A percentile compares a stretch with the other conserved stretches of the same genome.
Evolutionary conservation across 2,113 vertebrate species (phyloP).

Genomic region (Azemiops feae): DNA sequence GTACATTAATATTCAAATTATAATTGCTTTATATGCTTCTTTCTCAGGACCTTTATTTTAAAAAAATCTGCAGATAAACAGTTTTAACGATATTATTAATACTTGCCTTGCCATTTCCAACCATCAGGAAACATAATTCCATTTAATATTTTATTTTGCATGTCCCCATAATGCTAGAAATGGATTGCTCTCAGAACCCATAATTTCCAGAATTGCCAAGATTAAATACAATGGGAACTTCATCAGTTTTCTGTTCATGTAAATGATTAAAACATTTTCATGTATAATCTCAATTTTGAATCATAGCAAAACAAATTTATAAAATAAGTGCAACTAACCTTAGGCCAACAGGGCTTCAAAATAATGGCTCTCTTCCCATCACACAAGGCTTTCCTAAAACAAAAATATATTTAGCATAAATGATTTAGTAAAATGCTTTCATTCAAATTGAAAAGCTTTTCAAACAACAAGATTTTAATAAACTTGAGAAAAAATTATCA

Average conservation of each 20-base stretch:
- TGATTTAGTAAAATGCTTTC: background rate
- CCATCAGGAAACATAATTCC: background rate
- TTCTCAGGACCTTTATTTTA: background rate
- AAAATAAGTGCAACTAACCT: slow-evolving; percentile 73
- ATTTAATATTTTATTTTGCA: background rate
- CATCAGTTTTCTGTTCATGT: background rate
- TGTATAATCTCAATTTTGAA: background rate
- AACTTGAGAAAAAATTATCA: background rate
- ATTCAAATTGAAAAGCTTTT: background rate
- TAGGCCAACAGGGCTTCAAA: slow-evolving; percentile 85
- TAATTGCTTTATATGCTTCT: background rate
- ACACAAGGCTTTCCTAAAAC: slow-evolving; percentile 78
- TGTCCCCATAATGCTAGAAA: background rate
- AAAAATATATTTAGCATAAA: background rate
- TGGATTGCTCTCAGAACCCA: background rate
- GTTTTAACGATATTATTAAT: background rate
- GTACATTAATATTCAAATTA: background rate
- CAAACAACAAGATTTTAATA: background rate
- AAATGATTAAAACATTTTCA: background rate
- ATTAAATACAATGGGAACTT: background rate
- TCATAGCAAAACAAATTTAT: background rate
- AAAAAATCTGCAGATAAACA: background rate
- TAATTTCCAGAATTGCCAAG: background rate
- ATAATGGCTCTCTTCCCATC: slow-evolving; percentile 89
- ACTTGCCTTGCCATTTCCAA: background rate